A percentile compares a stretch with the other conserved stretches of the same genome.
phyloP scores from a whole-genome alignment of 2,888 invertebrate species.

The Bruchidius siliquastri region DNA sequence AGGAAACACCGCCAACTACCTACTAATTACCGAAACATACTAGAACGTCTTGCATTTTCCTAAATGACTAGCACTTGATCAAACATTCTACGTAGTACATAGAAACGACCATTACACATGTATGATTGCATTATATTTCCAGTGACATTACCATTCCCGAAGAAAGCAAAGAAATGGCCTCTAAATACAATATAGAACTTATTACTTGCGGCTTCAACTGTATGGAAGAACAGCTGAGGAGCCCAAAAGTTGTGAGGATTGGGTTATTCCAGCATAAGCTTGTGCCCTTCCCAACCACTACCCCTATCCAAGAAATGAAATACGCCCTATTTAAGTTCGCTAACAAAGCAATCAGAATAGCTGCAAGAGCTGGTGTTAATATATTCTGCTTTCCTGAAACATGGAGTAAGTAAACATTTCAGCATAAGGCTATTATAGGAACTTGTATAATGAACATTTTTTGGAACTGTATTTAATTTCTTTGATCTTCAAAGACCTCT shows the following conservation, averaged over 20 bases:
- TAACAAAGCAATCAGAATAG: conserved; percentile 65
- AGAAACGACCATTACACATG: too few species aligned
- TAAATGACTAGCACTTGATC: too few species aligned
- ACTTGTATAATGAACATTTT: too few species aligned
- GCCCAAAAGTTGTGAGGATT: conserved; percentile 67
- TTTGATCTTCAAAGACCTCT: too few species aligned
- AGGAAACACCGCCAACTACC: too few species aligned
- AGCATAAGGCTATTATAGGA: too few species aligned
- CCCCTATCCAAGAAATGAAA: conserved; percentile 69
- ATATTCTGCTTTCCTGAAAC: conserved; percentile 94
- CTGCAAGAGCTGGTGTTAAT: conserved; percentile 75
- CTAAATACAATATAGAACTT: conserved; percentile 63
- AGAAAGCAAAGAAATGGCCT: conserved; percentile 50
- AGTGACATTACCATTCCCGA: conserved; percentile 47
- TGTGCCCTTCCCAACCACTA: conserved; percentile 62
- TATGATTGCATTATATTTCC: not conserved
- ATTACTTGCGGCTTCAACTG: conserved; percentile 69
- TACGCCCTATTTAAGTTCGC: conserved; percentile 75
- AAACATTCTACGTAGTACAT: too few species aligned
- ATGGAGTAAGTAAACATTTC: conserved; percentile 70
- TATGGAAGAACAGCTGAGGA: conserved; percentile 62
- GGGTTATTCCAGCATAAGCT: conserved; percentile 82
- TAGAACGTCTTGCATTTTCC: too few species aligned
- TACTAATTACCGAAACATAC: too few species aligned
- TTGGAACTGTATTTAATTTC: too few species aligned